phyloP scores from a whole-genome alignment of 1,140 invertebrate genomes.

The Asobara japonica region DNA sequence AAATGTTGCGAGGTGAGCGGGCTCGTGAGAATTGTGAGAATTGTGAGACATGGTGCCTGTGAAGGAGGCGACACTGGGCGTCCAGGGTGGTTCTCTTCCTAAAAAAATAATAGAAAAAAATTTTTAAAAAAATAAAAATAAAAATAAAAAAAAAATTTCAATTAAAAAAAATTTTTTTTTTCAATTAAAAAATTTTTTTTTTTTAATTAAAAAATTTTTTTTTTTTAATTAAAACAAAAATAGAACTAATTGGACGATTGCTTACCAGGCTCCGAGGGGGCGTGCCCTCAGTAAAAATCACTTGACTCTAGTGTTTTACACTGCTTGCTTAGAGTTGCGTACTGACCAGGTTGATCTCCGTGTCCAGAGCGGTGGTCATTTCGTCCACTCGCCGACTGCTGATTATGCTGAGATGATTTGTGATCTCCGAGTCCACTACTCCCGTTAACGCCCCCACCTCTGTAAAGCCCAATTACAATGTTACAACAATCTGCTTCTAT shows the following conservation, averaged over 20 bases:
- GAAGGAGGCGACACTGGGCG: constrained; percentile 62
- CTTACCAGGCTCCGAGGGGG: constrained; percentile 66
- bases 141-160: neutral
- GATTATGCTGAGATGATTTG: constrained; percentile 66
- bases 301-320: constrained; percentile 94
- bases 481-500: constrained; percentile 57
- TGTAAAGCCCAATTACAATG: constrained; percentile 57
- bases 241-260: too few species aligned
- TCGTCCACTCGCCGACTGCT: constrained; percentile 65
- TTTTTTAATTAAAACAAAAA: too few species aligned
- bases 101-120: neutral
- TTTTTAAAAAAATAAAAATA: neutral
- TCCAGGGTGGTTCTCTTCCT: constrained; percentile 65
- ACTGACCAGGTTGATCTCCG: constrained; percentile 76
- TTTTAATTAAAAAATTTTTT: too few species aligned
- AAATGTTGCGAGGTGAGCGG: constrained; percentile 62
- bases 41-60: constrained; percentile 63
- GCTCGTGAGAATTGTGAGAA: constrained; percentile 61
- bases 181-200: too few species aligned
- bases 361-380: constrained; percentile 65
- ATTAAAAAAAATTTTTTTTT: neutral
- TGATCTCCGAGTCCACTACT: constrained; percentile 62
- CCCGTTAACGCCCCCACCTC: constrained; percentile 66
- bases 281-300: constrained; percentile 89
- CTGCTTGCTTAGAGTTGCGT: constrained; percentile 91